A percentile compares a stretch with the other conserved stretches of the same genome.
These are phyloP conservation scores for Intellagama lesueurii DNA, from an alignment of 2,797 vertebrate genomes.

Conservation along the genomic window DNA sequence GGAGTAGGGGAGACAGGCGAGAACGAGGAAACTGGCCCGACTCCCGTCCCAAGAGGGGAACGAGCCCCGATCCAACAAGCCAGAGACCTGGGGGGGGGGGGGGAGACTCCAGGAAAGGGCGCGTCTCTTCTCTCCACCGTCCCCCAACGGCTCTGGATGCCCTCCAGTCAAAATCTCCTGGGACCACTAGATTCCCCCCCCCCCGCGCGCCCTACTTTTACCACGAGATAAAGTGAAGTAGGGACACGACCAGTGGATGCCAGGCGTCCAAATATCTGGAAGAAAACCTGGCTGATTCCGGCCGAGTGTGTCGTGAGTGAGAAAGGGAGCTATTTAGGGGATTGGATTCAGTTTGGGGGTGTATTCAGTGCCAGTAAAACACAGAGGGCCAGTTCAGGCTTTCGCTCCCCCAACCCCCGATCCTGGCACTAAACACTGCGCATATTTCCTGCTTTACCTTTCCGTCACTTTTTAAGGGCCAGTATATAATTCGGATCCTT, in stretches of 20 bases:
- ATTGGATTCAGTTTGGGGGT: neutral
- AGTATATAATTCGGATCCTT: neutral
- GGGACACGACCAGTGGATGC: too few species aligned
- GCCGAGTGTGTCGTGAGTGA: fast-evolving
- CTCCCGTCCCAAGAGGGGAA: slow-evolving; percentile 79
- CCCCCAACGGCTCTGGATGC: neutral
- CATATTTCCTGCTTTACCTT: neutral
- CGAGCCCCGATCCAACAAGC: slow-evolving; percentile 70
- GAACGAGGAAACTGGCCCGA: neutral
- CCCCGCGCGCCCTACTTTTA: too few species aligned
- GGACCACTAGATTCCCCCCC: too few species aligned
- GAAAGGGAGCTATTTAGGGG: too few species aligned
- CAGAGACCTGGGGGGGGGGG: neutral
- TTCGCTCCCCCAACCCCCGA: neutral
- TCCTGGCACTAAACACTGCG: too few species aligned
- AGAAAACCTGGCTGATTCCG: too few species aligned
- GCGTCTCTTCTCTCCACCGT: neutral
- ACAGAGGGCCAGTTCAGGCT: neutral
- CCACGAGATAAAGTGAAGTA: too few species aligned
- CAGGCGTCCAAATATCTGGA: too few species aligned
- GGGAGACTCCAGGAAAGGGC: slow-evolving; percentile 53
- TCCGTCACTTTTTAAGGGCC: neutral
- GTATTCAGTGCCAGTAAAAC: too few species aligned
- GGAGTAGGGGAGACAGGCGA: neutral
- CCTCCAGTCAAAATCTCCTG: neutral